Base-by-base conservation (phyloP, 2,888 invertebrate species). In the Gymnosoma rotundatum region DNA sequence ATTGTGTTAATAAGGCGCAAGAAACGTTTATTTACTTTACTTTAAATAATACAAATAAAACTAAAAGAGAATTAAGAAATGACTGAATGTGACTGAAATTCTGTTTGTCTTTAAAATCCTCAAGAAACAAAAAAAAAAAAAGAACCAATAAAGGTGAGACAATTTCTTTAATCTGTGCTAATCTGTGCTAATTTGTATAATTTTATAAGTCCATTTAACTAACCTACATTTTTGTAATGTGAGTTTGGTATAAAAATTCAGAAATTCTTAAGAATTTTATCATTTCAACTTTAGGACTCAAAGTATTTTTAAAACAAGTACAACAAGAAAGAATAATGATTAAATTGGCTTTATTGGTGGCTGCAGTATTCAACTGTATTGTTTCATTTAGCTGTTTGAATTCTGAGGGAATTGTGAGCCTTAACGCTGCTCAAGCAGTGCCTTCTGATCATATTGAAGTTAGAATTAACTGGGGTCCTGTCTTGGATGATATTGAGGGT, bases 391-490 rank as follows among this genome's bases (percentile, higher is more conserved):
- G 4, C 32, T 52, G 42, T 54, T n/a, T 20, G 61, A 21, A 67
- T 18, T n/a, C 42, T 18, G 45, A 60, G 3, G 48, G 50, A 6
- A 32, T 18, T 20, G 38, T 6, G 14, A 18, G 1, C 12, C 32
- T 16, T 16, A 45, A 0, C 0, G 36, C 4, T 48, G 20, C 9
- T 12, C 45, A 42, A 25, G 48, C 9, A 14, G 18, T 58, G 20
- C 0, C 54, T 5, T 1, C 56, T 0, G 16, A 36, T 9, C 67
- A 54, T 12, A n/a, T 4, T 61, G 67, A 45, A 0, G 36, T 21
- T 14, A 81, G 75, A 74, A 81, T 84, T 1, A 84, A 84, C 63
- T 84, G 78, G 79, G 45, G 45, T 16, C 80, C 83, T 16, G 78
- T 81, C 0, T 84, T 80, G 81, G 78, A 81, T 70, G 84, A 80